Conservation (phyloP, 2,888 invertebrate genomes). For the Mythimna lalbum region DNA sequence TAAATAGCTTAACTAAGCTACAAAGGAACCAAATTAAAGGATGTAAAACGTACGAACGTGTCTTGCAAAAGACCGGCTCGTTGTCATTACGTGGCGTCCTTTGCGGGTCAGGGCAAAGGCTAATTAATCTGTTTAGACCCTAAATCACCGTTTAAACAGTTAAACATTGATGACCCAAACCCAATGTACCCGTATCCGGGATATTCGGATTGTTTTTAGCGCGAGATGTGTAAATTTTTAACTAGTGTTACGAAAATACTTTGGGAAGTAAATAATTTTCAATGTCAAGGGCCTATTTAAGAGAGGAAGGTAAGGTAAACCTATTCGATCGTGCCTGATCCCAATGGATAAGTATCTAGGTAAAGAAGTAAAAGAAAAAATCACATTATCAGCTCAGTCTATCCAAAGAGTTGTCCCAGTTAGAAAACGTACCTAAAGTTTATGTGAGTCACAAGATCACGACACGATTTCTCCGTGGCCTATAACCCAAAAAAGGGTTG, state of each 20-base stretch:
- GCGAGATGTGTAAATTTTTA: constrained; percentile 33
- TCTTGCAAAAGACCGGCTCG: constrained; percentile 6
- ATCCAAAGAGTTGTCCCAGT: background rate
- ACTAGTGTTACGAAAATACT: constrained; percentile 30
- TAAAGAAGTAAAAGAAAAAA: background rate
- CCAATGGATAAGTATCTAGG: background rate
- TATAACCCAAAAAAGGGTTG: no score
- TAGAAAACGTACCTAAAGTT: background rate
- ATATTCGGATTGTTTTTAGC: constrained; percentile 38
- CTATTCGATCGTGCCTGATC: background rate
- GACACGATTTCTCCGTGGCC: no score
- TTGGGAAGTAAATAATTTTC: constrained; percentile 18
- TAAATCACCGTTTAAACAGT: constrained; percentile 39
- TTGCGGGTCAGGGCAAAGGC: constrained; percentile 22
- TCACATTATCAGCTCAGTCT: background rate
- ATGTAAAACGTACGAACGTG: background rate
- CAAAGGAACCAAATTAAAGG: background rate
- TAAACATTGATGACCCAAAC: constrained; percentile 31
- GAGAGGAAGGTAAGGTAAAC: background rate
- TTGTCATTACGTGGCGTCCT: constrained; percentile 9
- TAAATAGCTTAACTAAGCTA: background rate
- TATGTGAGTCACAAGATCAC: background rate
- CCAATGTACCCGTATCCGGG: constrained; percentile 17
- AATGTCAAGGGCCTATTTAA: constrained; percentile 22
- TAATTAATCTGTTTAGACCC: constrained; percentile 47